Conservation (phyloP, 2,797 vertebrate species). For the Antennarius maculatus region DNA sequence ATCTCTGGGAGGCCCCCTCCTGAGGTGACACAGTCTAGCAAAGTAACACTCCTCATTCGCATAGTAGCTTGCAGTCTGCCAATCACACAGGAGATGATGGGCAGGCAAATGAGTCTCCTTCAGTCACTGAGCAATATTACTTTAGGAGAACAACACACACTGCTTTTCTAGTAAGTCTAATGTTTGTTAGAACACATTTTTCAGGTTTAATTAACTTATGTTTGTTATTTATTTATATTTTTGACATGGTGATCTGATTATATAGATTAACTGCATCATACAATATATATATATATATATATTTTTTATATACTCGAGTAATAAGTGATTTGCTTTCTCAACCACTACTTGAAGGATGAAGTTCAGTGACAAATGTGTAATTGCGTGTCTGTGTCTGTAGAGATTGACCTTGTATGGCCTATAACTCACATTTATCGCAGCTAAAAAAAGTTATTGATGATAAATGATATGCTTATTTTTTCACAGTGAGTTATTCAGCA, state of each 20-base stretch:
- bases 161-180: slow-evolving; percentile 8
- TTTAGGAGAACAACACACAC: slow-evolving; percentile 12
- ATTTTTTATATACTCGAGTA: no score
- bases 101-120: slow-evolving; percentile 34
- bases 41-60: slow-evolving; percentile 62
- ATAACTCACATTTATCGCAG: not conserved
- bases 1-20: slow-evolving; percentile 53
- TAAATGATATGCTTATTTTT: not conserved
- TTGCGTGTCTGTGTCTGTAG: not conserved
- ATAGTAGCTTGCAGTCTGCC: slow-evolving; percentile 57
- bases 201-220: not conserved
- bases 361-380: not conserved
- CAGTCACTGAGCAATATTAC: slow-evolving; percentile 39
- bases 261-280: not conserved
- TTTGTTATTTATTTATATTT: not conserved
- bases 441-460: not conserved
- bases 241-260: not conserved
- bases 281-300: no score
- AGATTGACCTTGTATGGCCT: not conserved
- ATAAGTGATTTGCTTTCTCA: not conserved
- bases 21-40: slow-evolving; percentile 56
- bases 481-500: not conserved
- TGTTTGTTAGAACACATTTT: not conserved
- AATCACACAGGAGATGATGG: slow-evolving; percentile 60
- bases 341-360: not conserved